Evolutionary conservation across 2,888 invertebrate genomes (phyloP).

Genomic region (Synanthedon tipuliformis): DNA sequence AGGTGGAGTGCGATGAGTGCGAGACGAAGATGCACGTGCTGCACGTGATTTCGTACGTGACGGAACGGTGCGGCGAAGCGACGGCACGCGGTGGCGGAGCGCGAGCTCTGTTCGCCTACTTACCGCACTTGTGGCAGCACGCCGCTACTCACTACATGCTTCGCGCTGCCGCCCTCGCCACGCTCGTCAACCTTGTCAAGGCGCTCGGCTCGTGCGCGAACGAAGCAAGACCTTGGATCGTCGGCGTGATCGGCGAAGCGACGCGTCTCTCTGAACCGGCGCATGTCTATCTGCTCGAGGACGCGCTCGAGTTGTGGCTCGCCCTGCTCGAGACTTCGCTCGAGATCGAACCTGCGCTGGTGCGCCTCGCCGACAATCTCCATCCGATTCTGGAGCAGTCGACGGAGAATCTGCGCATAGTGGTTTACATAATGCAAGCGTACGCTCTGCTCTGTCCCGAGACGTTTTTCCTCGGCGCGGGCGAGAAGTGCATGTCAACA

Average conservation of each 20-base stretch:
- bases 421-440: conserved; percentile 84
- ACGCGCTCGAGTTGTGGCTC: conserved; percentile 91
- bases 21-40: conserved; percentile 96
- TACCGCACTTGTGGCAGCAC: conserved; percentile 90
- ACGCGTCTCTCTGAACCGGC: conserved; percentile 83
- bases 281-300: conserved; percentile 92
- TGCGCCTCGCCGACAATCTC: conserved; percentile 81
- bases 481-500: conserved; percentile 76
- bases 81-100: conserved; percentile 83
- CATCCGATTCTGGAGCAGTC: conserved; percentile 82
- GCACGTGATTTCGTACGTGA: conserved; percentile 88
- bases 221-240: conserved; percentile 73
- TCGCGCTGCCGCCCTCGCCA: conserved; percentile 89
- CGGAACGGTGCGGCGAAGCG: conserved; percentile 84
- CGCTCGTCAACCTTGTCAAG: conserved; percentile 87
- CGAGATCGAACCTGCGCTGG: conserved; percentile 70
- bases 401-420: conserved; percentile 82
- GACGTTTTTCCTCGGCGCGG: conserved; percentile 79
- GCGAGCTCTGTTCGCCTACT: conserved; percentile 79
- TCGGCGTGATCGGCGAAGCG: conserved; percentile 60
- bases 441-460: conserved; percentile 85
- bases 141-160: conserved; percentile 91
- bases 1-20: conserved; percentile 90
- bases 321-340: conserved; percentile 81
- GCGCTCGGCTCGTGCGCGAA: conserved; percentile 73